Conservation (phyloP, 1,140 invertebrate genomes). For the Drosophila rhopaloa region DNA sequence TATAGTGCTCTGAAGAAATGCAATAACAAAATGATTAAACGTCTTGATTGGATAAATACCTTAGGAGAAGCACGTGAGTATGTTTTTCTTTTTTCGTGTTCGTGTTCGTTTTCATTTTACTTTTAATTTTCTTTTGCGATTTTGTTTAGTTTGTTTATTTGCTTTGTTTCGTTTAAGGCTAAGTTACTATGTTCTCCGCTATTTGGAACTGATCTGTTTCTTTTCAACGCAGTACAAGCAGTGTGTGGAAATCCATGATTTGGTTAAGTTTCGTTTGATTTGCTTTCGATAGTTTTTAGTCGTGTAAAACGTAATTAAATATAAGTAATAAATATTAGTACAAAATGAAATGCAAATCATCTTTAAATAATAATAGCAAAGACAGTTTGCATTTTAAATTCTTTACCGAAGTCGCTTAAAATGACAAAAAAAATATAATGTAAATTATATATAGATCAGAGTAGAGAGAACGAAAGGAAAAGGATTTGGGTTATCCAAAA, state of each 20-base stretch:
- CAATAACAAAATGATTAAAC: conserved; percentile 55
- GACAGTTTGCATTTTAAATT: conserved; percentile 45
- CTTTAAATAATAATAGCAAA: conserved; percentile 30
- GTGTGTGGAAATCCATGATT: conserved; percentile 41
- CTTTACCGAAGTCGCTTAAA: conserved; percentile 39
- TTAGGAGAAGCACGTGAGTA: conserved; percentile 52
- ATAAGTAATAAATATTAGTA: conserved; percentile 76
- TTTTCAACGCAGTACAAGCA: conserved; percentile 13
- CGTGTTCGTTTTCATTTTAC: neutral
- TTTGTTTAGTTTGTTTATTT: conserved; percentile 1
- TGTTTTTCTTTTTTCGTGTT: conserved; percentile 4
- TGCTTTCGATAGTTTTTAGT: conserved; percentile 31
- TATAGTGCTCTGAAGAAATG: conserved; percentile 53
- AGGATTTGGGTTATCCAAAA: conserved; percentile 3
- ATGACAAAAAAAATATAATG: conserved; percentile 34
- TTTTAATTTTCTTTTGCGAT: neutral
- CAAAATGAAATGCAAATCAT: conserved; percentile 73
- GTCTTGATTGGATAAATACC: conserved; percentile 46
- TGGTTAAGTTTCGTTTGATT: conserved; percentile 54
- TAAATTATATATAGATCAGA: conserved; percentile 12
- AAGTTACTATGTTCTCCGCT: conserved; percentile 36
- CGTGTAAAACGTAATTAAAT: conserved; percentile 67
- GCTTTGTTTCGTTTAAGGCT: conserved; percentile 35
- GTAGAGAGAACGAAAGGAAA: conserved; percentile 1
- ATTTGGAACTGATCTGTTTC: conserved; percentile 16